A percentile compares a stretch with the other conserved stretches of the same genome.
These are phyloP conservation scores for Pseudopipra pipra DNA, from an alignment of 2,113 vertebrate species.

Conservation along the genomic window DNA sequence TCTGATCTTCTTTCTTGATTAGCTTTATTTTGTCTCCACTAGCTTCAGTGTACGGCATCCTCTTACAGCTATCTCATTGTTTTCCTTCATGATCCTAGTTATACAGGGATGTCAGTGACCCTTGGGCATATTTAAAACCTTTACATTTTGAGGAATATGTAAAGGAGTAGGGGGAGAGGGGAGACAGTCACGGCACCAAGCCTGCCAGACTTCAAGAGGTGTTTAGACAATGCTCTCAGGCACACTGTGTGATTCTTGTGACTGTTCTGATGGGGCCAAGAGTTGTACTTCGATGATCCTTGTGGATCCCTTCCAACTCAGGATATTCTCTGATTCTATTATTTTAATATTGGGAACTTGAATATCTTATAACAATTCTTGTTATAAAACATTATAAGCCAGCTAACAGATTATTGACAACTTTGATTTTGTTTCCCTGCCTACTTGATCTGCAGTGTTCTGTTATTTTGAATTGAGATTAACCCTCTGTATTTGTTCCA, in stretches of 20 bases:
- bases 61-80: not conserved
- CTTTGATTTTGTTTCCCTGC: not conserved
- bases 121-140: not conserved
- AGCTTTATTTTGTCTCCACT: not conserved
- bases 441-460: not conserved
- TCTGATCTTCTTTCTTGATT: not conserved
- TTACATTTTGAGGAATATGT: not conserved
- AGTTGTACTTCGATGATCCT: not conserved
- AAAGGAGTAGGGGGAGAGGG: not conserved
- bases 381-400: not conserved
- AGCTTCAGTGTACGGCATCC: not conserved
- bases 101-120: not conserved
- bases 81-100: not conserved
- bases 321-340: not conserved
- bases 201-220: not conserved
- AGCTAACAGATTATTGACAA: not conserved
- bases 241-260: rapidly evolving
- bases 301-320: not conserved
- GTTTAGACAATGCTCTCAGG: not conserved
- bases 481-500: not conserved
- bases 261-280: not conserved
- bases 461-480: not conserved
- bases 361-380: not conserved
- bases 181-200: not conserved
- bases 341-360: not conserved